Evolutionary conservation across 2,113 vertebrate genomes (phyloP), one percentile per base, ranked within the genome.

Genomic region (Ellobius talpinus): DNA sequence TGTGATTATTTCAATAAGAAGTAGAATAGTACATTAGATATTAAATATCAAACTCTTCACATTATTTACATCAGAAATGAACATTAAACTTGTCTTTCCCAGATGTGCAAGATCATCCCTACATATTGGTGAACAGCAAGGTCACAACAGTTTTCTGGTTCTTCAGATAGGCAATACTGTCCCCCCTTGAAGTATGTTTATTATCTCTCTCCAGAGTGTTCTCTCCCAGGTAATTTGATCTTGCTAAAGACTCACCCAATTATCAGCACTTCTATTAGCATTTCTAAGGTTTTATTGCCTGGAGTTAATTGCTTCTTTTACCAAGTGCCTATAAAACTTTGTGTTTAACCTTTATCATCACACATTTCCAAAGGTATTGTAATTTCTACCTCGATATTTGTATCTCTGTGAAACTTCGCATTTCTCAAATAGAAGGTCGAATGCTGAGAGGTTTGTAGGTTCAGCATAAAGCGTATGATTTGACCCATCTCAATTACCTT

Each of bases 291-390:
- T 94, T 96, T 91, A 50, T 84, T 97, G 12, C n/a, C 47, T 84
- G 61, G 2, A 97, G 91, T 93, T 72, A 93, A 96, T 78, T 91
- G 68, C 19, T 95, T 93, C 66, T 92, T 7, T 85, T 91, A 90
- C n/a, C 90, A 10, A 63, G 50, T 39, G 90, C 94, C 45, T 73
- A 24, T 91, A 93, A 79, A 89, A 70, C 42, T 45, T 87, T 93
- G 39, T 74, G n/a, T 45, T 90, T 91, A 88, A 94, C 55, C 47
- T 94, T 45, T 68, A 65, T 89, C 93, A 87, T n/a, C 85, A 72
- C 33, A 87, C n/a, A 74, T 85, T 97, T 92, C 19, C 79, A 73
- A 78, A 72, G 26, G 1, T 47, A 66, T 70, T 39, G 9, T 93
- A 84, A 73, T 86, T 93, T 87, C 73, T 92, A 86, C 47, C 90